Base-by-base conservation (phyloP, 1,140 invertebrate species). In the Drosophila tristis region DNA sequence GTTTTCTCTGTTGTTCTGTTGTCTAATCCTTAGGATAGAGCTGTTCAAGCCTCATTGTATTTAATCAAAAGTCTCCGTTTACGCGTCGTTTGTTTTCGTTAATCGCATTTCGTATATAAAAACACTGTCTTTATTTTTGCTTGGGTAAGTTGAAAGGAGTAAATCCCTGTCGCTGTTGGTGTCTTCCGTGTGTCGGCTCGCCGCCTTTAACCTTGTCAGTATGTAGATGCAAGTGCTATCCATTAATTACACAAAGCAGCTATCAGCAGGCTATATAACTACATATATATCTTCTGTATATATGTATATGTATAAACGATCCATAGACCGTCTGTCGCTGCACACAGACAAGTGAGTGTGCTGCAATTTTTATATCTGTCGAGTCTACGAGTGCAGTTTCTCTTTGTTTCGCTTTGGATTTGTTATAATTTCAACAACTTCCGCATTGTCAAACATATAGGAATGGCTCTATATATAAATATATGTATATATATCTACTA, bases 351-450 rank as follows among this genome's bases (percentile, higher is more conserved):
- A 15, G 42, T 42, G 50, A 56, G 56, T 31, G 53, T 68, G 63
- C 66, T 49, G 53, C 54, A 53, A 82, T 72, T 78, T 67, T 63
- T 79, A 82, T 74, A 74, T 74, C 79, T 81, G 50, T 76, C 49
- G 72, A 57, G 56, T 89, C 39, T 25, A 48, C 49, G 72, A 56
- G 56, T 87, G 62, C 79, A 82, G 62, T 82, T 82, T 78, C 75
- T 87, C 82, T 87, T 89, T 87, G 75, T 79, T 74, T 87, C 72
- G 71, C 79, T 70, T 89, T 79, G 84, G 79, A 87, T 89, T 87
- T 87, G 84, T 84, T 84, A 84, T 78, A 77, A 77, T 76, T 84
- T 78, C 74, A 89, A 82, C 74, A 87, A 76, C 84, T 87, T 87
- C 82, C 82, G 82, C 84, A 79, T 87, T 87, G 79, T 87, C 84